phyloP scores from a whole-genome alignment of 2,113 vertebrate genomes.

The Eira barbara region DNA sequence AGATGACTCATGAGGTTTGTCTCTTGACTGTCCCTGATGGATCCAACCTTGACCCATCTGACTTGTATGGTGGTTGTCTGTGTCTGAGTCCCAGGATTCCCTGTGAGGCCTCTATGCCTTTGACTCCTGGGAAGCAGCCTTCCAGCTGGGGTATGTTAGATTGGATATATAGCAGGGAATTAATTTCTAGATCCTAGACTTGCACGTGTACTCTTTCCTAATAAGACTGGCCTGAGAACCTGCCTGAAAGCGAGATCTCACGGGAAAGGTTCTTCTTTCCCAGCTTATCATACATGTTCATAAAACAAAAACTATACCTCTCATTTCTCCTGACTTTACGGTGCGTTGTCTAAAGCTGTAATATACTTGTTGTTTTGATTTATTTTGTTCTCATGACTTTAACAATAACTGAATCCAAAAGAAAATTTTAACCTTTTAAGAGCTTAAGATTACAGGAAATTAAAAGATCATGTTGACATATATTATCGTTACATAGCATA shows the following conservation, averaged over 20 bases:
- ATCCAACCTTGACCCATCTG: background rate
- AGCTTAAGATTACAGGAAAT: background rate
- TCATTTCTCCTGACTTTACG: background rate
- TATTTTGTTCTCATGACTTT: slow-evolving; percentile 29
- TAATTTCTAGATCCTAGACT: background rate
- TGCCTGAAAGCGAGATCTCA: background rate
- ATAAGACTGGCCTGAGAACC: background rate
- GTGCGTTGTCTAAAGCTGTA: background rate
- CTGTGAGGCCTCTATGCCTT: background rate
- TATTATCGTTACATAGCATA: slow-evolving; percentile 14
- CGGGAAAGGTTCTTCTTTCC: background rate
- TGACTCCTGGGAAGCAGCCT: background rate
- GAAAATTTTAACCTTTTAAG: background rate
- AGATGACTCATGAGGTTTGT: background rate
- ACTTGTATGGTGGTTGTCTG: background rate
- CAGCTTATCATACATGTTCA: background rate
- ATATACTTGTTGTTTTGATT: background rate
- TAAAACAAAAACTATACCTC: background rate
- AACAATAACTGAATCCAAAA: background rate
- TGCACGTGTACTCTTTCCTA: background rate
- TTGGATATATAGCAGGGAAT: background rate
- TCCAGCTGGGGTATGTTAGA: background rate
- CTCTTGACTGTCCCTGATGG: background rate
- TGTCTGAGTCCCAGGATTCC: too few relatives aligned
- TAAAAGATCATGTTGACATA: slow-evolving; percentile 12